Evolutionary conservation across 2,113 vertebrate genomes (phyloP), one percentile per base, ranked within the genome.

Genomic region (Salvelinus sp.): DNA sequence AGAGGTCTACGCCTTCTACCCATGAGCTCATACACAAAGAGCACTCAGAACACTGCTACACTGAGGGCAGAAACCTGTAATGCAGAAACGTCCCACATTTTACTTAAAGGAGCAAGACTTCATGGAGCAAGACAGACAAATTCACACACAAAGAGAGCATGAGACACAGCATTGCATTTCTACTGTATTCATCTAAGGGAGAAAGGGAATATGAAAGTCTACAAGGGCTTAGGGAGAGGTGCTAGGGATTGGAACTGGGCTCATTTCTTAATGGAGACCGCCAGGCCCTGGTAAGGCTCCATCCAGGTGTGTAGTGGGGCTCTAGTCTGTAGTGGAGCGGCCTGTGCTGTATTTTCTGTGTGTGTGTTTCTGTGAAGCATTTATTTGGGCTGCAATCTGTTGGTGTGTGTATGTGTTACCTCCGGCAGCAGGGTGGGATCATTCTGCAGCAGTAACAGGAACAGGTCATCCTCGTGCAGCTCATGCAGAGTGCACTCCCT

Each of bases 401-500:
- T 33, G 47, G 33, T 33, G 33, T 33, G 33, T 33, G 33, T 33
- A 33, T 33, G 33, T n/a, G 14, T 70, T 44, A 70, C 58, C 68
- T 69, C 68, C 0, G 68, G 68, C 62, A 93, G 86, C 14, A 93
- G 88, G 0, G 84, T 18, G 0, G 86, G 83, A 78, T 93, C 92
- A 3, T 91, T 93, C 79, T 92, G 92, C n/a, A 93, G 86, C 76
- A 93, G 82, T n/a, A 93, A 86, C 63, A 91, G 84, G 70, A 91
- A 87, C 63, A 93, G 90, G 3, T 91, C 82, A 0, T 89, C 84
- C 44, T 91, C 83, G 0, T 85, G 60, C 22, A 93, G 88, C 67
- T 90, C 78, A 3, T 90, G 89, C 69, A 93, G 88, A 0, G 87
- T 86, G 47, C 86, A 90, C 6, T 91, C 89, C 16, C 85, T 79